These are phyloP conservation scores for Prunella himalayana DNA, from an alignment of 2,113 vertebrate genomes.

Conservation along the genomic window DNA sequence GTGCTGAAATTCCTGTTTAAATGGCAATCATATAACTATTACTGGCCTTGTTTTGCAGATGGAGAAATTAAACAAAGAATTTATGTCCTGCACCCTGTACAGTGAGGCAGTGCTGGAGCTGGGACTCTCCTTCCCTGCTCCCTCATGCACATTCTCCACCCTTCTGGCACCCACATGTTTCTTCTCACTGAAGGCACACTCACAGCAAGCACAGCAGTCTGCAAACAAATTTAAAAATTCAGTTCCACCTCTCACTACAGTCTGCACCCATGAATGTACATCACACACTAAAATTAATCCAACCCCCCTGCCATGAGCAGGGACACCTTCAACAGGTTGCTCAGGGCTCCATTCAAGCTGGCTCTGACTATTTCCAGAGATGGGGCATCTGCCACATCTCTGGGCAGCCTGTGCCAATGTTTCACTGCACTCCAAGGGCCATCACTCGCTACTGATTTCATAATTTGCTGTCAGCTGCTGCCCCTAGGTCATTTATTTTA, in stretches of 20 bases:
- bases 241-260: neutral
- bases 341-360: neutral
- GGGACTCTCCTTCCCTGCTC: neutral
- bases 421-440: neutral
- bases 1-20: neutral
- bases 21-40: rapidly evolving
- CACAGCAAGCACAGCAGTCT: neutral
- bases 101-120: neutral
- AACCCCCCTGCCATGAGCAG: neutral
- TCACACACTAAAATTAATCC: neutral
- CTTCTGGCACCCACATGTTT: neutral
- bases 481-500: conserved; percentile 50
- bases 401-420: neutral
- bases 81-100: neutral
- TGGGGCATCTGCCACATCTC: neutral
- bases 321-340: too few relatives aligned
- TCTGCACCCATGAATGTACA: neutral
- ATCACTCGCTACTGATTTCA: neutral
- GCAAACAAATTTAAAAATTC: neutral
- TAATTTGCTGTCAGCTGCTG: conserved; percentile 55
- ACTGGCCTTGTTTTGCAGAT: neutral
- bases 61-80: neutral
- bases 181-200: neutral
- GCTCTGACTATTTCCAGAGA: neutral
- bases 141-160: neutral